Percentiles rank a stretch among this genome's conserved stretches.
Evolutionary conservation across 2,113 vertebrate genomes (phyloP).

Genomic region (Nanorana parkeri): DNA sequence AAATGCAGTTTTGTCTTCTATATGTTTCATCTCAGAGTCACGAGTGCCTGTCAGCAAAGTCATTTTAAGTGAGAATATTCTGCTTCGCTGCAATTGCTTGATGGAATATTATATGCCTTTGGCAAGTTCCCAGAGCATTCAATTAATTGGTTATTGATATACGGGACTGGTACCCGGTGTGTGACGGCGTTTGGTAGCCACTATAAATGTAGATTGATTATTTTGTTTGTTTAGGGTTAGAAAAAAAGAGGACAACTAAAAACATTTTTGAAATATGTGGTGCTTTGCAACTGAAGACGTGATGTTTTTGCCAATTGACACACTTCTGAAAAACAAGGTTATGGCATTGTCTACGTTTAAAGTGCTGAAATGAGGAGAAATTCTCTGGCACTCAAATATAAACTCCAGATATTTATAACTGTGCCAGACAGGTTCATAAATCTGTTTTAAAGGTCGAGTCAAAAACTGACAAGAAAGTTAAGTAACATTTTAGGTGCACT

Average conservation of each 20-base stretch:
- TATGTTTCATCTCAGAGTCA: constrained; percentile 19
- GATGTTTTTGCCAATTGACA: not conserved
- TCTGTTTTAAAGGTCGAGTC: constrained; percentile 36
- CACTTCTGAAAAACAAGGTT: constrained; percentile 1
- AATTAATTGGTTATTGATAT: constrained; percentile 44
- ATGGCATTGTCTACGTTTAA: not conserved
- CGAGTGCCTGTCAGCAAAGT: constrained; percentile 29
- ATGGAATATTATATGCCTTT: constrained; percentile 1
- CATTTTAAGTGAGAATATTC: constrained; percentile 10
- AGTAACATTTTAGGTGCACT: constrained; percentile 9
- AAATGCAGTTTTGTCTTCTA: constrained; percentile 18
- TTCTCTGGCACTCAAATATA: constrained; percentile 7
- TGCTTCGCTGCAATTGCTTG: not conserved
- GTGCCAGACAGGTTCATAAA: constrained; percentile 41
- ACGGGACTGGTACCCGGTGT: not conserved
- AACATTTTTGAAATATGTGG: not conserved
- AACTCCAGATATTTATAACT: constrained; percentile 28
- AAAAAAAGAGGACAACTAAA: not conserved
- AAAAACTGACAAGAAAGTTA: constrained; percentile 4
- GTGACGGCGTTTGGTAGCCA: not conserved
- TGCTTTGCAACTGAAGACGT: not conserved
- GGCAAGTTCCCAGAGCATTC: constrained; percentile 27
- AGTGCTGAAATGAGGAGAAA: not conserved
- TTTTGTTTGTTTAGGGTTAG: not conserved
- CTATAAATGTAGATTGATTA: not conserved